These are phyloP conservation scores for Chrysogorgia sp. DNA, from an alignment of 92 coral and sea anemone species.

Conservation along the genomic window DNA sequence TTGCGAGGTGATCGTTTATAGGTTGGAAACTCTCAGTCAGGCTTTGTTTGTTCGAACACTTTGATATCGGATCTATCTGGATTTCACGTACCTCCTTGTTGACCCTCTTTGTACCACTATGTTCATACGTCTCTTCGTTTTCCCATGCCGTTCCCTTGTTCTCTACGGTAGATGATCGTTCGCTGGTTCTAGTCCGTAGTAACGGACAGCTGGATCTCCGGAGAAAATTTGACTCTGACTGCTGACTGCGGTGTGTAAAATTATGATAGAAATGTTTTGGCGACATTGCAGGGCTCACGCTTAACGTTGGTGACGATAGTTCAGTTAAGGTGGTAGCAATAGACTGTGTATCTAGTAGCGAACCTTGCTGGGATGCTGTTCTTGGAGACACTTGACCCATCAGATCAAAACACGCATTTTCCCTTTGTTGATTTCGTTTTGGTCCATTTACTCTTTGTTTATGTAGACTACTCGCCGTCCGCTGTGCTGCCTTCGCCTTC, in stretches of 20 bases:
- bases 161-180: not conserved
- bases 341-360: constrained; percentile 1
- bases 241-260: not conserved
- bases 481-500: constrained; percentile 85
- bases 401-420: not conserved
- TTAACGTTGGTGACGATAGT: constrained; percentile 10
- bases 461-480: not conserved
- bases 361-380: not conserved
- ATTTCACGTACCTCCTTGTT: too few species aligned
- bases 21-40: not conserved
- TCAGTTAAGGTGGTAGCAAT: constrained; percentile 2
- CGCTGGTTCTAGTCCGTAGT: not conserved
- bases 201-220: constrained; percentile 27
- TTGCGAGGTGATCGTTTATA: not conserved
- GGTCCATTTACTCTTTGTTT: not conserved
- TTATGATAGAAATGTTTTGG: not conserved
- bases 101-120: not conserved
- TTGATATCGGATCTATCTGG: too few species aligned
- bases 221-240: not conserved
- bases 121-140: not conserved
- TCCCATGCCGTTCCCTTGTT: not conserved
- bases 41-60: too few species aligned
- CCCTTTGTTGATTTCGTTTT: not conserved
- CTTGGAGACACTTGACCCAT: constrained; percentile 24
- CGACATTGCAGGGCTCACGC: not conserved